Conservation (phyloP, 2,113 vertebrate genomes). For the Sprattus sprattus region DNA sequence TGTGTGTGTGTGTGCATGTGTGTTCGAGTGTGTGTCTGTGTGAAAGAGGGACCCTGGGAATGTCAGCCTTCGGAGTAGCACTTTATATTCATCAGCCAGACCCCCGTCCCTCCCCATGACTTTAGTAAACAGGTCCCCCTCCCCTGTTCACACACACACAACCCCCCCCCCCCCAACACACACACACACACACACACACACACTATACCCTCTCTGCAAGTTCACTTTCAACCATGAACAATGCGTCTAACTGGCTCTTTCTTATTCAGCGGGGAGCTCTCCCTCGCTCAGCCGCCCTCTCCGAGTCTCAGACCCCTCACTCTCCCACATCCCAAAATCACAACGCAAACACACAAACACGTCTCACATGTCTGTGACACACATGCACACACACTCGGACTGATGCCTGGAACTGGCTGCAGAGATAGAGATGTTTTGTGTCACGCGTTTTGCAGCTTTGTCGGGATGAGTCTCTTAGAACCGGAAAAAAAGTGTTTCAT, state of each 20-base stretch:
- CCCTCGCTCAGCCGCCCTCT: background rate
- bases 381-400: background rate
- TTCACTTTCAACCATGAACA: conserved; percentile 39
- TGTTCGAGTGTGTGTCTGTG: background rate
- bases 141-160: conserved; percentile 44
- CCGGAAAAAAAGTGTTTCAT: background rate
- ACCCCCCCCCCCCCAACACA: background rate
- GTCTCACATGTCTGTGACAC: background rate
- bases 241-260: conserved; percentile 38
- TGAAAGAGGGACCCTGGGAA: conserved; percentile 85
- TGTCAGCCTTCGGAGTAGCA: conserved; percentile 79
- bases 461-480: background rate
- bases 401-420: too few relatives aligned
- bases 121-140: conserved; percentile 70
- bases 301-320: background rate
- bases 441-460: background rate
- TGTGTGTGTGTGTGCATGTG: conserved; percentile 28
- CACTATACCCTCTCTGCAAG: conserved; percentile 21
- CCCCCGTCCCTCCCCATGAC: conserved; percentile 39
- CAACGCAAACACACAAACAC: background rate
- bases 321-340: background rate
- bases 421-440: background rate
- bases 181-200: conserved; percentile 6
- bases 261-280: conserved; percentile 23
- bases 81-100: conserved; percentile 88